phyloP scores from a whole-genome alignment of 2,888 invertebrate species.

The Cistogaster globosa region DNA sequence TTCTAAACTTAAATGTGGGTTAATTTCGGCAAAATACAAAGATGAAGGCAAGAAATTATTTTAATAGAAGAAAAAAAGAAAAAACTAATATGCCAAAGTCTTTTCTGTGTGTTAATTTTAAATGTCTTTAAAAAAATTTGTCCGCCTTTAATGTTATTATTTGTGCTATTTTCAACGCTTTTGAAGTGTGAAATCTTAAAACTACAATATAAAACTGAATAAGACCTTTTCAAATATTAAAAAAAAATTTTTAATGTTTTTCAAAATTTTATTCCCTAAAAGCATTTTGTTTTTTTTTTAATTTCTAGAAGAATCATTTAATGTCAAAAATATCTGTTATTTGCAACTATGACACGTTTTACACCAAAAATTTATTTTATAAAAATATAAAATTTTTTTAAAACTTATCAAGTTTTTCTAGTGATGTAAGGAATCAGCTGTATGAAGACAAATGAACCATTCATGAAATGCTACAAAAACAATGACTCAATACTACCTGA shows the following conservation, averaged over 20 bases:
- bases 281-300: conserved; percentile 1
- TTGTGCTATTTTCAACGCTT: not conserved
- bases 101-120: conserved; percentile 1
- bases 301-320: conserved; percentile 36
- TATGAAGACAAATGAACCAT: too few species aligned
- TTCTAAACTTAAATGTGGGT: conserved; percentile 36
- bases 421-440: too few species aligned
- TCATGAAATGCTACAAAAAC: too few species aligned
- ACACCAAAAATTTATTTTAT: not conserved
- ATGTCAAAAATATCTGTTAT: conserved; percentile 47
- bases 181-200: conserved; percentile 39
- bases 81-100: too few species aligned
- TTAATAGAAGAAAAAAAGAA: not conserved
- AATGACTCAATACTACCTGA: too few species aligned
- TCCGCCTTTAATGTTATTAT: conserved; percentile 25
- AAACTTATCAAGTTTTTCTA: too few species aligned
- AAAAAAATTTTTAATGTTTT: not conserved
- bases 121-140: conserved; percentile 27
- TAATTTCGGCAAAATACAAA: conserved; percentile 25
- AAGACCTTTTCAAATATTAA: conserved; percentile 61
- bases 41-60: not conserved
- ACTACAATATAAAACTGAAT: not conserved
- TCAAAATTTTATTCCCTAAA: conserved; percentile 23
- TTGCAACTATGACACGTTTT: not conserved
- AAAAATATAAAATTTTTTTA: too few species aligned